Conservation (phyloP, 2,797 vertebrate species). For the Masticophis lateralis region DNA sequence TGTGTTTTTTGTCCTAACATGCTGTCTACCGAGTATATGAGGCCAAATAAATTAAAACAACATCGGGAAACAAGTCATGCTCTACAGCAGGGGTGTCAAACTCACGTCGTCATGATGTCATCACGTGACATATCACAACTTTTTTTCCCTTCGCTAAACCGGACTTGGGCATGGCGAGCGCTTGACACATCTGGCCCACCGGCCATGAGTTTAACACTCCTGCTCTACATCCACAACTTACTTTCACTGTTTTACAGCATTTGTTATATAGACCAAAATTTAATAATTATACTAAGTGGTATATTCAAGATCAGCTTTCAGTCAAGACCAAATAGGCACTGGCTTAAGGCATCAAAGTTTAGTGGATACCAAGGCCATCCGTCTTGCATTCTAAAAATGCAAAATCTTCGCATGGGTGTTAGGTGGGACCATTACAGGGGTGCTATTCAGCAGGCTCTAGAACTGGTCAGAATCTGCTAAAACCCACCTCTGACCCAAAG, state of each 20-base stretch:
- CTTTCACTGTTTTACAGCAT: background rate
- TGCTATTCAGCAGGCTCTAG: no score
- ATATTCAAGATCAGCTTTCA: background rate
- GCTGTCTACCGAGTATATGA: background rate
- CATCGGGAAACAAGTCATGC: background rate
- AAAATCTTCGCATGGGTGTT: background rate
- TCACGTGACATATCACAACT: no score
- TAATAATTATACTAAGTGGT: background rate
- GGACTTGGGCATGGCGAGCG: fast-evolving
- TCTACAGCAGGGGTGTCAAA: background rate
- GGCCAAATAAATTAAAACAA: background rate
- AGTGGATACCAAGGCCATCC: background rate
- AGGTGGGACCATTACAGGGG: background rate
- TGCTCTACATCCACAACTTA: background rate
- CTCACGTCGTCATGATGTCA: no score
- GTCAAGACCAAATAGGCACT: background rate
- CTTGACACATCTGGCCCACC: no score
- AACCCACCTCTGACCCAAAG: background rate
- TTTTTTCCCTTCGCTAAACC: no score
- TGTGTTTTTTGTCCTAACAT: background rate
- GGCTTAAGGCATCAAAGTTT: background rate
- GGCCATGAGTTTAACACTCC: background rate
- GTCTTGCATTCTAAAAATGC: background rate
- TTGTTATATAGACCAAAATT: background rate
- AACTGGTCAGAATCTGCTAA: no score